Evolutionary conservation across 1,140 invertebrate species (phyloP), one percentile per base, ranked within the genome.

Genomic region (Scaptodrosophila lebanonensis): DNA sequence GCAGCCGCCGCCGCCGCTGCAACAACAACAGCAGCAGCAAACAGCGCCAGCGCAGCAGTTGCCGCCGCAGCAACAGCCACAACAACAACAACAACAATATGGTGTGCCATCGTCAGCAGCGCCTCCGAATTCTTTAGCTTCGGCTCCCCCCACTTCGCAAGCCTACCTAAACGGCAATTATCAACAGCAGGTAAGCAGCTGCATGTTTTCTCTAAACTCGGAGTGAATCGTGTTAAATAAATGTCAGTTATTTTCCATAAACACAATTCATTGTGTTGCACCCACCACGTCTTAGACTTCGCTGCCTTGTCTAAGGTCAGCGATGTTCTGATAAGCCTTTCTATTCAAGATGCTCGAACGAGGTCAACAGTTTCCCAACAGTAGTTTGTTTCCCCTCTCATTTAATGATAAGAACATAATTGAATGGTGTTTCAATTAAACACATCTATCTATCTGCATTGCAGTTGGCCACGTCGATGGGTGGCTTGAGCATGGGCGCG

Each of bases 181-280:
- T 64, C 73, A 82, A 40, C 84, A 86, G 82, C 84, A 86, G 84
- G 84, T 86, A 49, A 70, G 29, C 5, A 16, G n/a, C n/a, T n/a
- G n/a, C n/a, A n/a, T n/a, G n/a, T n/a, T n/a, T n/a, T n/a, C n/a
- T n/a, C n/a, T n/a, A n/a, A n/a, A n/a, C n/a, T n/a, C n/a, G n/a
- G n/a, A n/a, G n/a, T n/a, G n/a, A n/a, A n/a, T n/a, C n/a, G n/a
- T n/a, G 12, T n/a, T 13, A 33, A 33, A 40, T 9, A 17, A n/a
- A n/a, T n/a, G n/a, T n/a, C n/a, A n/a, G n/a, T n/a, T n/a, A n/a
- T n/a, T n/a, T n/a, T n/a, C n/a, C n/a, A 12, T 9, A 40, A 18
- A 40, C 17, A 18, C 3, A 13, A 8, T 33, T 33, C 3, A 11
- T 45, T 36, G 18, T 50, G n/a, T 27, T 40, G n/a, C n/a, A n/a